A percentile compares a stretch with the other conserved stretches of the same genome.
Evolutionary conservation across 2,797 vertebrate species (phyloP).

Genomic region (Rhadinocentrus ornatus): DNA sequence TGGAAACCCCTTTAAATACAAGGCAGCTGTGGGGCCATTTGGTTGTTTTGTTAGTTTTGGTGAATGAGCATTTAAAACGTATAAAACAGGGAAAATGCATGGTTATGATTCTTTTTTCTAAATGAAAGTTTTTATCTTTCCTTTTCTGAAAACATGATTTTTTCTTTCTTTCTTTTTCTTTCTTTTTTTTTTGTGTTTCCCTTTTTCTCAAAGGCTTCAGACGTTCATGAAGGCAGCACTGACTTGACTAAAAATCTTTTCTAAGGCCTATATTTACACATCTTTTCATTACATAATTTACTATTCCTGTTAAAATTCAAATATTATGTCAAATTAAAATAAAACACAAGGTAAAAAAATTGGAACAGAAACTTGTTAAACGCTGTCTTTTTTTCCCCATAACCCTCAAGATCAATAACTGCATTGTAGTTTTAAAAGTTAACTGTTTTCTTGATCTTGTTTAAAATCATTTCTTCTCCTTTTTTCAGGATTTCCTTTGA

Average conservation of each 20-base stretch:
- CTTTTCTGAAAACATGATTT: neutral
- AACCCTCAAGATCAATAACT: too few species aligned
- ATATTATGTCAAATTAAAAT: too few species aligned
- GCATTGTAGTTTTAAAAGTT: neutral
- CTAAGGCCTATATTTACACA: too few species aligned
- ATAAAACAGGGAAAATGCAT: neutral
- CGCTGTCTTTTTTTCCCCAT: too few species aligned
- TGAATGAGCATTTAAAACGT: neutral
- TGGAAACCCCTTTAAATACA: neutral
- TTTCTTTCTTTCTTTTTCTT: too few species aligned
- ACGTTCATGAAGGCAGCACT: neutral
- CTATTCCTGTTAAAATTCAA: too few species aligned
- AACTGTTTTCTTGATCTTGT: neutral
- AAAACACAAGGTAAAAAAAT: neutral
- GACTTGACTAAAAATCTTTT: neutral
- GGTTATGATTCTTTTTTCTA: neutral
- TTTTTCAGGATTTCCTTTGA: too few species aligned
- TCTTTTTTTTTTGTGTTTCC: neutral
- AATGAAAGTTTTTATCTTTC: neutral
- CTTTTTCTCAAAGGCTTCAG: neutral
- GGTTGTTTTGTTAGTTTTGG: neutral
- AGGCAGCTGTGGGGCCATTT: neutral
- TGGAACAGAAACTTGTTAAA: too few species aligned
- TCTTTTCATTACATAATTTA: too few species aligned
- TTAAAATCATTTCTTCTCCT: too few species aligned